phyloP scores from a whole-genome alignment of 2,113 vertebrate species.

The Tichodroma muraria region DNA sequence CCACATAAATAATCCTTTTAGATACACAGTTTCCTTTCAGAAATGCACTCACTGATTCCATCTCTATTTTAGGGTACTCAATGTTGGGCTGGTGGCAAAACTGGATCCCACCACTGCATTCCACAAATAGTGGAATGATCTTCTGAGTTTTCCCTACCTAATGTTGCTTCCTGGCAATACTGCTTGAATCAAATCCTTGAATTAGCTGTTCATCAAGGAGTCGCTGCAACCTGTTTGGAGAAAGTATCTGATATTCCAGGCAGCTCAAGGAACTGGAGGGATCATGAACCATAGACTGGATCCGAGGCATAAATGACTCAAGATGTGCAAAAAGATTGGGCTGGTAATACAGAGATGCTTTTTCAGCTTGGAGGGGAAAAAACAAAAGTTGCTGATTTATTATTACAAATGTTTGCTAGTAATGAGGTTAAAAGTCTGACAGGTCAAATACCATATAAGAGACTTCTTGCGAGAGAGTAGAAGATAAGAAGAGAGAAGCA shows the following conservation, averaged over 20 bases:
- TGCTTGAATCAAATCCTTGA: neutral
- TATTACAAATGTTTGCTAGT: neutral
- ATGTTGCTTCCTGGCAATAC: neutral
- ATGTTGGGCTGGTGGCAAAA: neutral
- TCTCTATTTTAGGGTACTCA: fast-evolving
- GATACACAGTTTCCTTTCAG: neutral
- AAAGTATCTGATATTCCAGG: neutral
- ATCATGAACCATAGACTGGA: neutral
- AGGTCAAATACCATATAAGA: neutral
- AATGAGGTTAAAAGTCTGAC: neutral
- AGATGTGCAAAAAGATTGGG: neutral
- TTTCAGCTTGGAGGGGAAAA: neutral
- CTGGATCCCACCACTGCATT: neutral
- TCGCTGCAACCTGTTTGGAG: neutral
- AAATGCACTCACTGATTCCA: neutral
- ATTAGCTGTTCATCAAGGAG: neutral
- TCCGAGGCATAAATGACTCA: neutral
- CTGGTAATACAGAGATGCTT: neutral
- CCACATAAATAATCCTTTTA: neutral
- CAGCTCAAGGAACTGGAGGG: neutral
- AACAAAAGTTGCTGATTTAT: neutral
- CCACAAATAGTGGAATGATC: neutral
- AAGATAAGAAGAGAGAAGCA: neutral
- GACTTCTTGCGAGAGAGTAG: neutral
- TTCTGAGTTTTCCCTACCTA: neutral